Base-by-base conservation (phyloP, 1,140 invertebrate species). In the Hyles vespertilio region DNA sequence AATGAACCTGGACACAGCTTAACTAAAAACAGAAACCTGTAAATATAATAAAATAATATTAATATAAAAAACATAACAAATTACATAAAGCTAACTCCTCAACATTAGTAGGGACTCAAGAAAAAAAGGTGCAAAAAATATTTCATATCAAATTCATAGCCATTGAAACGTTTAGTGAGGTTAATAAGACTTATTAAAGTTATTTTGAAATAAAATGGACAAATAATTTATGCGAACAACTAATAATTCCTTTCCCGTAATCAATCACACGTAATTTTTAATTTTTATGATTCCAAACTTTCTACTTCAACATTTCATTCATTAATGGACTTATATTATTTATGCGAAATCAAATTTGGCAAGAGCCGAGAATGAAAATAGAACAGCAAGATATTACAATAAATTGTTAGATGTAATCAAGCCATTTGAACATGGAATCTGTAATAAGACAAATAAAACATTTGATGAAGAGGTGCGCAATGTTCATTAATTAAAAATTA, bases 11-110 rank as follows among this genome's bases (percentile, higher is more conserved):
- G 45, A 51, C 51, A 50, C 11, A 59, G 63, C 66, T 70, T 86
- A 86, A 68, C 81, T 86, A 74, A 77, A 86, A 61, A 86, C 83
- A 11, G 83, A 74, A 43, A 86, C 81, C 83, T 86, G 83, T 67
- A 70, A 80, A 79, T 51, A 83, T 61, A 76, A 74, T 22, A 62
- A 62, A 49, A 59, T 6, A 11, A 47, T 34, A 48, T 56, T 56
- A 56, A 33, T 56, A 47, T 33, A 45, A 34, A 36, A 34, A 45
- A 32, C 12, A 46, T 22, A 55, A 55, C 33, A 36, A 22, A 22
- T 22, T 22, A 22, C 22, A 22, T 22, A 22, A 22, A 22, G 22
- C 22, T 22, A 22, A 22, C 22, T 22, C 22, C 22, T 22, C 22
- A 22, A 22, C 0, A 22, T 22, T 22, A 22, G 22, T 22, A 22